Base-by-base conservation (phyloP, 2,113 vertebrate species). In the Myotis davidii region DNA sequence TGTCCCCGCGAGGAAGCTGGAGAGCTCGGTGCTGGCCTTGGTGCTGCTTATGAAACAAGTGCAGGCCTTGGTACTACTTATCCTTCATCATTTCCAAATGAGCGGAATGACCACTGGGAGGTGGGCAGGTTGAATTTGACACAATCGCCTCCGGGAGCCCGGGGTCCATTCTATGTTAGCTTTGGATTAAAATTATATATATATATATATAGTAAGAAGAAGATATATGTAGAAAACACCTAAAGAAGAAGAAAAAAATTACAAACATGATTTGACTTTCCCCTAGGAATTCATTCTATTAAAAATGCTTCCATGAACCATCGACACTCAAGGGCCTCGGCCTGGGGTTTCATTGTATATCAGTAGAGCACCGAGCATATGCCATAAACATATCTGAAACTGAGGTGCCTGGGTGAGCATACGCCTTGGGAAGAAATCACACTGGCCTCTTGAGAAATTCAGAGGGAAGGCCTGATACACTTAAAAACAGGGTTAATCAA, bases 101-200 rank as follows among this genome's bases (percentile, higher is more conserved):
- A 96, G 5, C 92, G 91, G 76, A 95, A 72, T 79, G 32, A 81
- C 95, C 85, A 91, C 95, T 96, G 96, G 73, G 79, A 97, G 94
- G 97, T 96, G 79, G 77, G 97, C 96, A 95, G 37, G 32, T 59
- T 97, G 97, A 96, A 97, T 97, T 97, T 95, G 85, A 92, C 96
- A 95, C 37, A 78, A 96, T 52, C 0, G 7, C 54, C 85, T 79
- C 65, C 85, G 42, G 37, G 90, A 97, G 77, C 48, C 88, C 94
- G 56, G 50, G 81, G 85, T 94, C 67, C 59, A 42, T 85, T 96
- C 84, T 54, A 69, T 91, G 65, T 92, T 95, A 96, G 78, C 10
- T 12, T 91, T 72, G 70, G 73, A 89, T 97, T 74, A 32, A 70
- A 90, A 86, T 11, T 11, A 42, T 27, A 37, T 9, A 59, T 25